Evolutionary conservation across 2,888 invertebrate species (phyloP), one percentile per base, ranked within the genome.

Genomic region (Drosophila pseudotakahashii): DNA sequence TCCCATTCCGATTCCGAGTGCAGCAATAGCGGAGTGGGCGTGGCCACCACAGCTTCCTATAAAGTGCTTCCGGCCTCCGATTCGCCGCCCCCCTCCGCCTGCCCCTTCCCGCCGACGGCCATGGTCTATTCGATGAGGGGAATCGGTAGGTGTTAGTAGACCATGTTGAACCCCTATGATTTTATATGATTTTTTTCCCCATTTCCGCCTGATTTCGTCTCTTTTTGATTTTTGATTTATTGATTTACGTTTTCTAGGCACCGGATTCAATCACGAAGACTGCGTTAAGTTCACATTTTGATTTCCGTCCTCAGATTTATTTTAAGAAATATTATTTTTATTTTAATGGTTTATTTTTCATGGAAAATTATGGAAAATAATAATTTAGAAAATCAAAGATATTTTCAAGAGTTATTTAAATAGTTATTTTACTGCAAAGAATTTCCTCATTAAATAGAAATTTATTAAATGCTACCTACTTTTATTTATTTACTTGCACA

Each of bases 71-170:
- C 92, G 82, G 92, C 91, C 64, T 92, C 91, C 51, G 92, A 92
- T 70, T 92, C 92, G 73, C 92, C 92, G 52, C 92, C 92, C 51
- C 91, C 81, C 67, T 88, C 89, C 41, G 90, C 78, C 76, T 93
- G 79, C 91, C 92, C 96, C 42, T 97, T 96, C 89, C 96, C 97
- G 42, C 96, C 97, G 14, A 96, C 96, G 32, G 96, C 96, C 41
- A 96, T 97, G 96, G 96, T 97, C 19, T 95, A 95, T 84, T 94
- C 94, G 36, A 93, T 94, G 90, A 92, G 93, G 75, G 92, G 92
- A 78, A 87, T 92, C 69, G 92, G 92, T 92, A 92, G 91, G 92
- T 92, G 92, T 92, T 91, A 92, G 92, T 92, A 92, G 91, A 90
- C 89, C 89, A 86, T 88, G 86, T 90, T 89, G 78, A 71, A 76